These are phyloP conservation scores for Sebastes oblongus DNA, from an alignment of 2,797 vertebrate genomes.

Conservation along the genomic window DNA sequence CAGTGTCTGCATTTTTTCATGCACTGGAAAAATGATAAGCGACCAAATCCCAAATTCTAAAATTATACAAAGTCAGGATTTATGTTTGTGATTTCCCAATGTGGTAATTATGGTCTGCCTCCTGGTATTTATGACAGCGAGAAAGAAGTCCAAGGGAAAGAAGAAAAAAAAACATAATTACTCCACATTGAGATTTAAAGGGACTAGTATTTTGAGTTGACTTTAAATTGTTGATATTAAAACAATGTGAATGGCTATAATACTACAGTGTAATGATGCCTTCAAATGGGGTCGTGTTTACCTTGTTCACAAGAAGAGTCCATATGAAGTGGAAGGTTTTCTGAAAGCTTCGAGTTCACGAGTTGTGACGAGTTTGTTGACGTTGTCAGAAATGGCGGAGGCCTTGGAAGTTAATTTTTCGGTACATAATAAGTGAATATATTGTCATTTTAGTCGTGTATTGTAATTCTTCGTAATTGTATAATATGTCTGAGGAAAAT, in stretches of 20 bases:
- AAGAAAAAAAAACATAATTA: not conserved
- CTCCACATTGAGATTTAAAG: conserved; percentile 1
- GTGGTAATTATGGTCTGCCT: conserved; percentile 1
- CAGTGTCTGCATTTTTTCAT: conserved; percentile 4
- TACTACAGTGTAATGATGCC: rapidly evolving
- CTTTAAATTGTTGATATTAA: conserved; percentile 12
- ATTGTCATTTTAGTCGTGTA: no score
- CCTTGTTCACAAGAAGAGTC: no score
- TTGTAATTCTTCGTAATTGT: no score
- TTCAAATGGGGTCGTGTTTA: no score
- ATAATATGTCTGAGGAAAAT: no score
- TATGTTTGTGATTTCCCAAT: not conserved
- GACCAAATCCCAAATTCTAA: not conserved
- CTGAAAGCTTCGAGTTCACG: no score
- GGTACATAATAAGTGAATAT: no score
- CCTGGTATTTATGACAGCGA: conserved; percentile 21
- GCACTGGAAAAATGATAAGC: conserved; percentile 4
- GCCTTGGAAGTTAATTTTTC: no score
- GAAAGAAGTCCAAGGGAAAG: not conserved
- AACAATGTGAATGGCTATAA: not conserved
- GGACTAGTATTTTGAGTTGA: conserved; percentile 7
- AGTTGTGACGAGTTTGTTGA: no score
- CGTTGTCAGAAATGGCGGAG: no score
- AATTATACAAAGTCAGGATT: conserved; percentile 25
- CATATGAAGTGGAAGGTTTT: no score